Conservation (phyloP, 1,140 invertebrate genomes). For the Drosophila navojoa region DNA sequence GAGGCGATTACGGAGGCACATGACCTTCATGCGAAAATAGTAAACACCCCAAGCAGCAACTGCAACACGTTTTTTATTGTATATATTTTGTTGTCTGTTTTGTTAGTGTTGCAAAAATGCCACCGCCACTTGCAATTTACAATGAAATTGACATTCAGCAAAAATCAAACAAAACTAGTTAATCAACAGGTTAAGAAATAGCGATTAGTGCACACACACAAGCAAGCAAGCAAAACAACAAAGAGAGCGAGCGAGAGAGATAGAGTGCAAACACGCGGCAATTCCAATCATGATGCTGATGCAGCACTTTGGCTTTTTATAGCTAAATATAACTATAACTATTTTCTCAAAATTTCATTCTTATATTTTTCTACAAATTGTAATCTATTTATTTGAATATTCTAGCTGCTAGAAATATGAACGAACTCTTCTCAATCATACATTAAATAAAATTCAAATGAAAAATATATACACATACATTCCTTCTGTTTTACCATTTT, state of each 20-base stretch:
- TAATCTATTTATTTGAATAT: too few species aligned
- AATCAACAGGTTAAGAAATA: constrained; percentile 53
- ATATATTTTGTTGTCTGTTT: constrained; percentile 1
- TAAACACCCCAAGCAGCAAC: constrained; percentile 59
- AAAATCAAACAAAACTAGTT: constrained; percentile 74
- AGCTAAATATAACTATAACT: too few species aligned
- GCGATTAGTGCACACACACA: constrained; percentile 39
- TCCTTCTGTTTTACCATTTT: too few species aligned
- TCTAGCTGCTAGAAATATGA: too few species aligned
- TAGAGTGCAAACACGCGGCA: background rate
- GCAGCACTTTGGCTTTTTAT: background rate
- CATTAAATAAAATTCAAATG: too few species aligned
- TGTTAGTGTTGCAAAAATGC: constrained; percentile 36
- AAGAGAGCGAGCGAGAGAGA: constrained; percentile 2
- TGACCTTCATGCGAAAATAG: constrained; percentile 69
- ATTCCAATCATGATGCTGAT: constrained; percentile 12
- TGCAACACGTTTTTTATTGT: constrained; percentile 69
- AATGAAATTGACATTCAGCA: constrained; percentile 80
- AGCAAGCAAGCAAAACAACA: constrained; percentile 17
- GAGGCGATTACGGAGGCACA: background rate
- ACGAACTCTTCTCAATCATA: too few species aligned
- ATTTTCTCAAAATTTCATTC: too few species aligned
- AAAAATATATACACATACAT: too few species aligned
- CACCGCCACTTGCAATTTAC: constrained; percentile 59
- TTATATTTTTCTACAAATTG: too few species aligned